A percentile compares a stretch with the other conserved stretches of the same genome.
These are phyloP conservation scores for Mohoua ochrocephala DNA, from an alignment of 2,113 vertebrate species.

Conservation along the genomic window DNA sequence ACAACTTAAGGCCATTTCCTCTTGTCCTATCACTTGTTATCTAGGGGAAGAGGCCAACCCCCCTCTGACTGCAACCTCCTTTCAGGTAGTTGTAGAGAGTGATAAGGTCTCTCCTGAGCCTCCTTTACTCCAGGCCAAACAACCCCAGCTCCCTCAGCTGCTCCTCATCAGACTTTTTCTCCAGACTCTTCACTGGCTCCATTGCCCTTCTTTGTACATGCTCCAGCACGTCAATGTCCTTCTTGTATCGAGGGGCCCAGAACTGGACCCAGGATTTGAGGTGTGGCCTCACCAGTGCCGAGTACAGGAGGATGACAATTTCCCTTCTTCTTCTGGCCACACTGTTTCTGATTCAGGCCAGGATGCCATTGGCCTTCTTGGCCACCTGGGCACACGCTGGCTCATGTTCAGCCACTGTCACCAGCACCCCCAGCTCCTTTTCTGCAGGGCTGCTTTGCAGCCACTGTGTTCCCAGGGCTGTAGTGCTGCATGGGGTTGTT, in stretches of 20 bases:
- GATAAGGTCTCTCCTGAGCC: background rate
- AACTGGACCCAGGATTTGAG: background rate
- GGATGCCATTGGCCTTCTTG: background rate
- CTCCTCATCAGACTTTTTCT: background rate
- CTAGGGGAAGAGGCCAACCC: background rate
- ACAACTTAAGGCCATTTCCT: background rate
- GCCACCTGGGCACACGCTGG: background rate
- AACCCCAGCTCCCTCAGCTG: background rate
- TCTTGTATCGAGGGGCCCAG: background rate
- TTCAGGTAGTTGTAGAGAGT: background rate
- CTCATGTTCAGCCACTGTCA: background rate
- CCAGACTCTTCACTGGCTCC: background rate
- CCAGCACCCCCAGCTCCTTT: background rate
- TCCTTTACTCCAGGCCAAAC: background rate
- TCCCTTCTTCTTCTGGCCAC: background rate
- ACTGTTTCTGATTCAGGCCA: background rate
- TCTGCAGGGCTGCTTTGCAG: background rate
- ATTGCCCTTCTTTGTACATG: accelerated
- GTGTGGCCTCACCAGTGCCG: accelerated
- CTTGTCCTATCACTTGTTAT: background rate
- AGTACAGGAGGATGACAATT: background rate
- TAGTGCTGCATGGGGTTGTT: background rate
- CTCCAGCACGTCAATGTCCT: background rate
- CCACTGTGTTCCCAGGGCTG: too few relatives aligned
- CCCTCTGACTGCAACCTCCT: background rate